phyloP scores from a whole-genome alignment of 2,797 vertebrate species.

The Semotilus atromaculatus region DNA sequence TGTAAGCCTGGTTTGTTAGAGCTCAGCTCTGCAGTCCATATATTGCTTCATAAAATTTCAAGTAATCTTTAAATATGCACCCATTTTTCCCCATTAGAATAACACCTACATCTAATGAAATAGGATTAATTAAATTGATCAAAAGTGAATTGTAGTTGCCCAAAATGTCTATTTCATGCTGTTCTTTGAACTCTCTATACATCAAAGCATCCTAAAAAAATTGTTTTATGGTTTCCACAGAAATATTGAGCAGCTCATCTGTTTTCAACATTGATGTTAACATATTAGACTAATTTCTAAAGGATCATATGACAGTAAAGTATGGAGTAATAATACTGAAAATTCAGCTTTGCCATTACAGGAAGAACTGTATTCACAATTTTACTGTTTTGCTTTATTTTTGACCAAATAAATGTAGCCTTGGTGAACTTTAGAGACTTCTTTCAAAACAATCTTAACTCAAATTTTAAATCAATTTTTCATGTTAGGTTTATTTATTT shows the following conservation, averaged over 20 bases:
- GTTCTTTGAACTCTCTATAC: neutral
- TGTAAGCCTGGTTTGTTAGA: constrained; percentile 16
- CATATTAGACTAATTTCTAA: neutral
- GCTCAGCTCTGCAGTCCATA: neutral
- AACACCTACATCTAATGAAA: neutral
- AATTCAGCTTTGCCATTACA: neutral
- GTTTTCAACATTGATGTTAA: neutral
- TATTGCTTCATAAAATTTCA: neutral
- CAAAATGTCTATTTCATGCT: neutral
- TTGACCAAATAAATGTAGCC: neutral
- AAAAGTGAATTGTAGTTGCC: neutral
- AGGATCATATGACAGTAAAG: neutral
- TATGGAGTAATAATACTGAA: no score
- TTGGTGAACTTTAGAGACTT: neutral
- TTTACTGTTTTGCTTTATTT: neutral
- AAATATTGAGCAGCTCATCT: neutral
- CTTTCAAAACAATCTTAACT: neutral
- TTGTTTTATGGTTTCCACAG: neutral
- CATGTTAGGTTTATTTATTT: neutral
- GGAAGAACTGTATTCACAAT: neutral
- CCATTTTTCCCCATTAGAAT: neutral
- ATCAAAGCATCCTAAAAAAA: neutral
- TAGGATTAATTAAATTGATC: neutral
- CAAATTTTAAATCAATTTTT: neutral
- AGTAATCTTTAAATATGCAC: neutral